Evolutionary conservation across 2,113 vertebrate species (phyloP), one percentile per base, ranked within the genome.

Genomic region (Phalacrocorax brasilianus): DNA sequence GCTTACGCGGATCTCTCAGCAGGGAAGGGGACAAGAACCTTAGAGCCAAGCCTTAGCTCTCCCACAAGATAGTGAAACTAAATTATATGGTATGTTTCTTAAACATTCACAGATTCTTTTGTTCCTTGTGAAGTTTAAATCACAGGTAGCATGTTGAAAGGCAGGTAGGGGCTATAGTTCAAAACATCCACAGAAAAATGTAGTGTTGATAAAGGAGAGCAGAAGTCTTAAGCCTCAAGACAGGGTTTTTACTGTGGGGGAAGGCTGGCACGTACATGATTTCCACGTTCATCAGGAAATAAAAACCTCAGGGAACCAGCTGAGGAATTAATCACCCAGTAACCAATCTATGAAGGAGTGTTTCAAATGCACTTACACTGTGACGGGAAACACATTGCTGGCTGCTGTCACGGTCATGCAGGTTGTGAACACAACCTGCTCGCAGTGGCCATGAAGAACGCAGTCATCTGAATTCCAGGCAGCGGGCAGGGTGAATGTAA

Each of bases 401-500:
- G 98, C 97, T 30, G 99, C 99, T 11, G 99, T 99, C 97, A 99
- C 97, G 12, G 99, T 99, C 99, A 99, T 99, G 96, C 99, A 99
- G 68, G 99, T 98, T 78, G 98, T 99, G 97, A 99, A 99, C 95
- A 99, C 99, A 79, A 99, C 99, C 98, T 99, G 99, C 97, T 99
- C 99, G 67, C 99, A 99, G 96, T 98, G 99, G 45, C 99, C 98
- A 2, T 99, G 99, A 65, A 99, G 98, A 18, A 99, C 98, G 2
- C 99, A 99, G 89, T 99, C 99, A 5, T 99, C 99, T 0, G 99
- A 99, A 88, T 98, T 99, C 99, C 99, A 99, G 90, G 99, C 99
- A 14, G 98, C 96, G 1, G 99, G 99, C 95, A 99, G 97, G 7
- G 99, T 99, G 94, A 99, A 99, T 0, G 99, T 99, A 90, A 99